A percentile compares a stretch with the other conserved stretches of the same genome.
Evolutionary conservation across 2,113 vertebrate genomes (phyloP).

Genomic region (Proteles cristata): DNA sequence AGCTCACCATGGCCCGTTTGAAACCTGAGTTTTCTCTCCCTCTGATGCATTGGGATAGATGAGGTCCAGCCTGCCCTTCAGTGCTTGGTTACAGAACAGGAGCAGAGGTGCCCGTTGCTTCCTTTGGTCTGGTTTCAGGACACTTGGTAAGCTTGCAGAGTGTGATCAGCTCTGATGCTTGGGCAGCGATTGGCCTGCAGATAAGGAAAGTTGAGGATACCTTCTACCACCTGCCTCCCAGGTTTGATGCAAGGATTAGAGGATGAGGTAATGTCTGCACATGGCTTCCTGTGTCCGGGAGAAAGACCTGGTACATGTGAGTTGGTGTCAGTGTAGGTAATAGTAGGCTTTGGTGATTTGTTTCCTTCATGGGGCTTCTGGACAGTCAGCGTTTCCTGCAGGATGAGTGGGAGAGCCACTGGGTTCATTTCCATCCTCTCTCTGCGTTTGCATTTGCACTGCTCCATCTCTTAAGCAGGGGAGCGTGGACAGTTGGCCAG

Average conservation of each 20-base stretch:
- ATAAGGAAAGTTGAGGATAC: neutral
- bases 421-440: neutral
- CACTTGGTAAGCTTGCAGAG: neutral
- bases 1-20: neutral
- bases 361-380: neutral
- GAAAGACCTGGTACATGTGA: neutral
- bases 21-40: neutral
- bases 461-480: neutral
- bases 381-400: neutral
- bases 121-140: neutral
- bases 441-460: neutral
- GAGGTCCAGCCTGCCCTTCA: neutral
- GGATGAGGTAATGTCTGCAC: slow-evolving; percentile 61
- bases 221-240: neutral
- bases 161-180: neutral
- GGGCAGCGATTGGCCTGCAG: neutral
- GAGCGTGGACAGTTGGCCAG: neutral
- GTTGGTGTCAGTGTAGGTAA: neutral
- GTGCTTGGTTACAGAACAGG: neutral
- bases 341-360: neutral
- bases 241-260: slow-evolving; percentile 32
- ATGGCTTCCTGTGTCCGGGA: neutral
- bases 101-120: neutral
- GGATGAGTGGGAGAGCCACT: neutral
- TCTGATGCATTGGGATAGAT: neutral